These are phyloP conservation scores for Oreochromis mossambicus DNA, from an alignment of 2,797 vertebrate species.

Conservation along the genomic window DNA sequence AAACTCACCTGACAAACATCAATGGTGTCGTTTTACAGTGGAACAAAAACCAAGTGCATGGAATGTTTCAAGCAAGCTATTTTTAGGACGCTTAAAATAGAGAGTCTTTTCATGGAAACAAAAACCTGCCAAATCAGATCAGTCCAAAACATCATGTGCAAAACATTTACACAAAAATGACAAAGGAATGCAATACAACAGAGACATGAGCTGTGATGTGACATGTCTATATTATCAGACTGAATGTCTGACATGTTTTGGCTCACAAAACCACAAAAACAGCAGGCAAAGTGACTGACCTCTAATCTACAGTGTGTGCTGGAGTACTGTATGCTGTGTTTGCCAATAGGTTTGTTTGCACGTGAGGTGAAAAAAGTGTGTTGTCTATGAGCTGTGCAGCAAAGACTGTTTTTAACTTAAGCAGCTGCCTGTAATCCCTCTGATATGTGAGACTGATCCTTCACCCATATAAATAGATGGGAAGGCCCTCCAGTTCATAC, in stretches of 20 bases:
- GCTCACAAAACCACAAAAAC: not conserved
- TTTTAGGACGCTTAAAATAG: constrained; percentile 61
- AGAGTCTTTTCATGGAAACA: constrained; percentile 47
- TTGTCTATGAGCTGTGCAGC: not conserved
- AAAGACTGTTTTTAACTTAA: constrained; percentile 54
- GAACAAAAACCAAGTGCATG: constrained; percentile 4
- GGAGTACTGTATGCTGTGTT: constrained; percentile 1
- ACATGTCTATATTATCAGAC: not conserved
- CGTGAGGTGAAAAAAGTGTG: not conserved
- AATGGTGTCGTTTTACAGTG: constrained; percentile 59
- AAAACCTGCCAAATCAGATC: not conserved
- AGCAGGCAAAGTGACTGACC: not conserved
- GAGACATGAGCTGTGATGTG: not conserved
- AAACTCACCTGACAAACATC: constrained; percentile 61
- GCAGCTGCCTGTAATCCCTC: constrained; percentile 60
- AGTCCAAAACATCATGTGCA: not conserved
- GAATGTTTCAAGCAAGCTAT: constrained; percentile 49
- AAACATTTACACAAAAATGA: not conserved
- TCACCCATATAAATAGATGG: constrained; percentile 79
- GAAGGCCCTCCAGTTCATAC: constrained; percentile 77
- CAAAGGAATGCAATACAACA: not conserved
- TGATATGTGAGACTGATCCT: constrained; percentile 71
- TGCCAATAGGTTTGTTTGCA: constrained; percentile 3
- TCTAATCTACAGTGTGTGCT: not conserved
- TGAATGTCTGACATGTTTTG: not conserved